Base-by-base conservation (phyloP, 23 tunicate genomes). In the Halocynthia aurantium region DNA sequence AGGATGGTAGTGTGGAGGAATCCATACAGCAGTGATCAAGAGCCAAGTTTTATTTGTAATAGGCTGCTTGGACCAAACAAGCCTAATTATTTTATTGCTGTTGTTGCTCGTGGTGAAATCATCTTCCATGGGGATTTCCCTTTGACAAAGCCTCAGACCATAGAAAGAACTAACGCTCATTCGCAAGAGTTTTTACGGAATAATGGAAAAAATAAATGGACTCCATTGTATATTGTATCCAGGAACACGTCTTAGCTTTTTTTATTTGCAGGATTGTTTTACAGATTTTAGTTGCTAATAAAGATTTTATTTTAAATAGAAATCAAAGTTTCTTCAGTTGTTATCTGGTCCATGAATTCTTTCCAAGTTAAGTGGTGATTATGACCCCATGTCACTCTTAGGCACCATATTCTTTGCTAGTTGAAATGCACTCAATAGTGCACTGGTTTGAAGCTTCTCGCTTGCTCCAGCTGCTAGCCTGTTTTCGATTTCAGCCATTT, bases 361-460 rank as follows among this genome's bases (percentile, higher is more conserved):
- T 31, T 31, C 44, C 44, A 31, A 31, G 44, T 31, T 1, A 31
- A 31, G 44, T 31, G 44, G 44, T 31, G 44, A 31, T 31, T 31
- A 31, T 31, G 44, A 31, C 4, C 44, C 44, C 44, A 31, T 31
- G 44, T 31, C 44, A 31, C 44, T 31, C 44, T 50, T 51, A 73
- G 96, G 80, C n/a, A 74, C 85, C 88, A 84, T 84, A 73, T 90
- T 90, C 76, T 93, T 93, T 5, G 98, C 98, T 57, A 80, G 81
- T 69, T 90, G 89, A 70, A 94, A 94, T 20, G 83, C 81, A 12
- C 87, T 76, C 44, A 94, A 71, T 7, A 94, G 72, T 13, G 93
- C 95, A 61, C 86, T 81, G 6, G 93, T 76, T 74, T 94, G 98
- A 10, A 94, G 49, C n/a, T 79, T 77, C 71, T 94, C 98, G 74